Conservation (phyloP, 2,888 invertebrate species). For the Hermaeophaga mercurialis region DNA sequence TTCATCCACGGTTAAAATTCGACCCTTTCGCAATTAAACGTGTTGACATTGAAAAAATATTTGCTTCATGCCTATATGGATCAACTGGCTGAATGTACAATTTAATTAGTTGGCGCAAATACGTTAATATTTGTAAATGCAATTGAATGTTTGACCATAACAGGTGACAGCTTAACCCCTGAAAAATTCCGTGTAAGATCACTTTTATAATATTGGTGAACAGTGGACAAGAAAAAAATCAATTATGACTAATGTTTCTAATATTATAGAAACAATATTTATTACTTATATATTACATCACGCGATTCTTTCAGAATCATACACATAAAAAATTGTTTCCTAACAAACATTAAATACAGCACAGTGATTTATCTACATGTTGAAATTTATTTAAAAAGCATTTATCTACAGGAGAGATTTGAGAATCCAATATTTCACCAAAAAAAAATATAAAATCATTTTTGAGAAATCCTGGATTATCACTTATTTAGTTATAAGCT, state of each 20-base stretch:
- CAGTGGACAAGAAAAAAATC: conserved; percentile 23
- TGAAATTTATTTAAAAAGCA: conserved; percentile 52
- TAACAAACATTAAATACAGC: conserved; percentile 58
- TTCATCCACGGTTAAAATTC: too few relatives aligned
- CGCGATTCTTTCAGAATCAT: conserved; percentile 58
- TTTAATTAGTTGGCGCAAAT: too few relatives aligned
- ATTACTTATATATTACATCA: conserved; percentile 59
- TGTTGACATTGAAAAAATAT: too few relatives aligned
- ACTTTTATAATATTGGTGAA: too few relatives aligned
- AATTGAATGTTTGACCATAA: too few relatives aligned
- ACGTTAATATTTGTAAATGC: too few relatives aligned
- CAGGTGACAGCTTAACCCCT: too few relatives aligned
- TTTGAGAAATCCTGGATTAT: conserved; percentile 24
- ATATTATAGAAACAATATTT: conserved; percentile 58
- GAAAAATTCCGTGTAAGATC: too few relatives aligned
- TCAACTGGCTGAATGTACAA: too few relatives aligned
- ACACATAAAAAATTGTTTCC: conserved; percentile 60
- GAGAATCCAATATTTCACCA: background rate
- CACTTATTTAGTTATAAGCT: conserved; percentile 45
- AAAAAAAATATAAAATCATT: conserved; percentile 1
- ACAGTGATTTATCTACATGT: conserved; percentile 57
- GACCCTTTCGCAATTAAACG: too few relatives aligned
- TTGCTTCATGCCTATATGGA: too few relatives aligned
- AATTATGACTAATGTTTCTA: conserved; percentile 59
- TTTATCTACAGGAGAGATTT: conserved; percentile 55